These are phyloP conservation scores for Nowickia ferox DNA, from an alignment of 2,888 invertebrate genomes.

Conservation along the genomic window DNA sequence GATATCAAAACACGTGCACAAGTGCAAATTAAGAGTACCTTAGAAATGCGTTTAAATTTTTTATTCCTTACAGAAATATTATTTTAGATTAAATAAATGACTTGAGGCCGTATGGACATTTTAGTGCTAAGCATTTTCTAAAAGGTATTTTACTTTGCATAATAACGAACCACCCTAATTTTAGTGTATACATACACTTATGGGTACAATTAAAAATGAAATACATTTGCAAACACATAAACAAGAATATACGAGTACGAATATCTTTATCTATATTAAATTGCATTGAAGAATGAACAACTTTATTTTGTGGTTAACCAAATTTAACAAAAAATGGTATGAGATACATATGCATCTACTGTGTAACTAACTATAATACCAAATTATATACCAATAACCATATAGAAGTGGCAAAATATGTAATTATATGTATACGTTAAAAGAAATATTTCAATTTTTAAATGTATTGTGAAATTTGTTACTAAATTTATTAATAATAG, in stretches of 20 bases:
- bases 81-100: too few species aligned
- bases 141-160: too few species aligned
- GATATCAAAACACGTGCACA: not conserved
- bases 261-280: conserved; percentile 22
- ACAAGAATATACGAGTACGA: not conserved
- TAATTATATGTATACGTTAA: not conserved
- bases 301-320: conserved; percentile 65
- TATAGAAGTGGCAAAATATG: not conserved
- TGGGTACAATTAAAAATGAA: not conserved
- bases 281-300: conserved; percentile 52
- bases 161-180: too few species aligned
- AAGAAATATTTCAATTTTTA: conserved; percentile 19
- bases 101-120: too few species aligned
- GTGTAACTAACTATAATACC: conserved; percentile 11
- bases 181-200: not conserved
- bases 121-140: too few species aligned
- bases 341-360: not conserved
- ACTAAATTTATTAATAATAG: conserved; percentile 3
- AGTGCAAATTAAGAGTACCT: too few species aligned
- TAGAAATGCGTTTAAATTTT: too few species aligned
- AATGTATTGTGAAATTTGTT: not conserved
- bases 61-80: too few species aligned
- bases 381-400: conserved; percentile 29
- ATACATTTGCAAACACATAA: not conserved
- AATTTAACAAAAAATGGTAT: conserved; percentile 24